Evolutionary conservation across 2,113 vertebrate species (phyloP), one percentile per base, ranked within the genome.

Genomic region (Prinia subflava): DNA sequence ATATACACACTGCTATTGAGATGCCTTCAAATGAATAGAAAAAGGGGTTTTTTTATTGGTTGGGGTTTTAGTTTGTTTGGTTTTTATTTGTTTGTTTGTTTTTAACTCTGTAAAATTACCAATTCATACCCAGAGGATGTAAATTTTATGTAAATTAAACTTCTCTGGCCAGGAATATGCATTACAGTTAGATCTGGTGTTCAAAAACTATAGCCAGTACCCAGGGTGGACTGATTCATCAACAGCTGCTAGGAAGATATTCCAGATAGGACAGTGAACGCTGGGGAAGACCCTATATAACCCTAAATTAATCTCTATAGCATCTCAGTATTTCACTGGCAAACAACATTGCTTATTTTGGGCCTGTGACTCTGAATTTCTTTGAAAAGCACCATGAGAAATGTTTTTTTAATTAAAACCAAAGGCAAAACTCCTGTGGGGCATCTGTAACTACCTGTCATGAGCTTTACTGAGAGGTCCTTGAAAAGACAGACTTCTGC

Each of bases 1-100:
- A 63, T 33, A 67, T 17, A 35, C 27, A 78, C 7, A 25, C 15
- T 70, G 42, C 25, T 67, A 24, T 27, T 59, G 33, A 91, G n/a
- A 22, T 49, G 27, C 37, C 20, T 73, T 76, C 28, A 83, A 59
- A 73, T 56, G 15, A 62, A 70, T 15, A 62, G 5, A 55, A n/a
- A 15, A 39, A 65, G 15, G 0, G 5, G 0, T 1, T 37, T 9
- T 20, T 10, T 35, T 11, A 9, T 47, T 49, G 20, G 9, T 12
- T 52, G 49, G 8, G 6, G 2, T 7, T 14, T 41, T 70, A 37
- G 15, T 37, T 62, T 59, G n/a, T 30, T 50, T 37, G 5, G 30
- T 46, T 62, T 59, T 39, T 39, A 11, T 39, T 39, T 33, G 8
- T 22, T 69, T 47, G 13, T 6, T 25, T 59, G 8, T 17, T 82